Evolutionary conservation across 2,888 invertebrate species (phyloP).

Genomic region (Linyphia triangularis): DNA sequence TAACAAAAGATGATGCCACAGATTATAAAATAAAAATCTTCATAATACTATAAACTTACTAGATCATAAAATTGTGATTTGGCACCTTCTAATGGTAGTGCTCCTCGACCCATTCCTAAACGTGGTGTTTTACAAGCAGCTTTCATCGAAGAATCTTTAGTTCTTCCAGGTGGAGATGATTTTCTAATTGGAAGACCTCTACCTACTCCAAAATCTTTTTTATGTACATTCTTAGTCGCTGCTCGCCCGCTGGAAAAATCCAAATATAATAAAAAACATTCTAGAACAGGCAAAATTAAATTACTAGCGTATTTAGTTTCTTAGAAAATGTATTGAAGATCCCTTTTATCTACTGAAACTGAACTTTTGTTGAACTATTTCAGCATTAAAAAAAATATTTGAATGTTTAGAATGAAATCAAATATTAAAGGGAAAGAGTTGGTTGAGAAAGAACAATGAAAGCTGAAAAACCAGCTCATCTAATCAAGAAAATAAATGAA

Average conservation of each 20-base stretch:
- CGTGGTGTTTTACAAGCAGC: background rate
- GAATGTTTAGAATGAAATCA: background rate
- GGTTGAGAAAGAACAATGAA: background rate
- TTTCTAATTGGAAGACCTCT: constrained; percentile 33
- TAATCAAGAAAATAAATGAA: background rate
- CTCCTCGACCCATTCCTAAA: constrained; percentile 34
- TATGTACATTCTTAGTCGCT: background rate
- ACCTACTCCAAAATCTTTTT: constrained; percentile 6
- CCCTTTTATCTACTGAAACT: no score
- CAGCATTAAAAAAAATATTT: no score
- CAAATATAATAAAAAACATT: background rate
- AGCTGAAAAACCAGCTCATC: background rate
- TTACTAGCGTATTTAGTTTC: background rate
- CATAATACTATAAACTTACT: constrained; percentile 52
- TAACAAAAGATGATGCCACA: no score
- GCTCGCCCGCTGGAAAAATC: constrained; percentile 19
- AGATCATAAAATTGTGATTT: constrained; percentile 24
- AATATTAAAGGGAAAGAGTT: background rate
- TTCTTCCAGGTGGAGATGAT: constrained; percentile 42
- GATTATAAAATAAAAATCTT: no score
- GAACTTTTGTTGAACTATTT: no score
- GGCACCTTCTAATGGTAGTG: constrained; percentile 17
- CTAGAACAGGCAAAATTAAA: background rate
- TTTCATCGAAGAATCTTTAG: constrained; percentile 25
- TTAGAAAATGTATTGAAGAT: no score